These are phyloP conservation scores for Phortica okadai DNA, from an alignment of 2,888 invertebrate genomes.

Conservation along the genomic window DNA sequence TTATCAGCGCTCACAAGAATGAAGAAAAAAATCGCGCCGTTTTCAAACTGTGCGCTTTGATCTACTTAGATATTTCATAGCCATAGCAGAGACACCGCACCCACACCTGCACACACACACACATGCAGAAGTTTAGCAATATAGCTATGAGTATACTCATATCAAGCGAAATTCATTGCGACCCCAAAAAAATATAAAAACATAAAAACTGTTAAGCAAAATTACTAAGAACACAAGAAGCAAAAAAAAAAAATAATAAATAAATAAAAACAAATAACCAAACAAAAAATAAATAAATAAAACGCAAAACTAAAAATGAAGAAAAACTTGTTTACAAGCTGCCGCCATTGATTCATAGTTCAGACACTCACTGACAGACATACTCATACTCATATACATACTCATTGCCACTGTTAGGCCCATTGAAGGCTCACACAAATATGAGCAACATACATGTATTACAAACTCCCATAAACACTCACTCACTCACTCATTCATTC, in stretches of 20 bases:
- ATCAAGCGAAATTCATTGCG: too few species aligned
- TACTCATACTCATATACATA: background rate
- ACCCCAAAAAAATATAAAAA: conserved; percentile 3
- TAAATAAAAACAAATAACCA: conserved; percentile 11
- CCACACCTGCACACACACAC: background rate
- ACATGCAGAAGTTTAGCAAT: background rate
- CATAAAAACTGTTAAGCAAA: conserved; percentile 17
- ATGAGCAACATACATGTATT: background rate
- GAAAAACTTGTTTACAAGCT: conserved; percentile 23
- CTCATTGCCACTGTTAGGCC: conserved; percentile 5
- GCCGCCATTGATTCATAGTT: conserved; percentile 24
- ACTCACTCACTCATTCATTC: background rate
- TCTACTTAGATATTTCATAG: background rate
- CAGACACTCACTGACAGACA: background rate
- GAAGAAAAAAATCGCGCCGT: background rate
- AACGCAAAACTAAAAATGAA: background rate
- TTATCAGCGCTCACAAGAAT: conserved; percentile 6
- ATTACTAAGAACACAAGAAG: background rate
- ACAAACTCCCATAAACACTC: background rate
- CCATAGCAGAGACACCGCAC: conserved; percentile 3
- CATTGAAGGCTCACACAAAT: background rate
- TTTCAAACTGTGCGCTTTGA: background rate
- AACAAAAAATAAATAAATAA: background rate
- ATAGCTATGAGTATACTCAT: background rate
- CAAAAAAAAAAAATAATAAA: background rate